Conservation (phyloP, 2,797 vertebrate species). For the Helostoma temminkii region DNA sequence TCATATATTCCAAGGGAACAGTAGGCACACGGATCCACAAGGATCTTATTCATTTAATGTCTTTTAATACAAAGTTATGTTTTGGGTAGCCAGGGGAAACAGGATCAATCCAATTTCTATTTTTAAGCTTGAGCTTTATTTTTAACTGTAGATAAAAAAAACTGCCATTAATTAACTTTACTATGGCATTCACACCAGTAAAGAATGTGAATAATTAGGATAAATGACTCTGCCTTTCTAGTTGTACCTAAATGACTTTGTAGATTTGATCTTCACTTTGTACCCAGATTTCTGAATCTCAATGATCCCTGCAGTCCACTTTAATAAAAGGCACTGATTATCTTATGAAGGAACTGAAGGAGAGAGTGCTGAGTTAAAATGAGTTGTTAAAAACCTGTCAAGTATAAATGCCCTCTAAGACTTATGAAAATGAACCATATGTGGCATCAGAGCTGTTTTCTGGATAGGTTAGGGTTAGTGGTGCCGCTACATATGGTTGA, state of each 20-base stretch:
- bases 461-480: not conserved
- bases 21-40: conserved; percentile 25
- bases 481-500: not conserved
- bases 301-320: too few relatives aligned
- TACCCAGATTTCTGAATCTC: not conserved
- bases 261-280: not conserved
- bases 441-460: not conserved
- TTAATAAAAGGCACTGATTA: too few relatives aligned
- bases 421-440: not conserved
- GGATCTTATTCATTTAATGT: conserved; percentile 31
- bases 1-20: conserved; percentile 37
- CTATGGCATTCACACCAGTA: not conserved
- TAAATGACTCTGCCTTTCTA: not conserved
- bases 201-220: not conserved
- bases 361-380: not conserved
- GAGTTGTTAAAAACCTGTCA: not conserved
- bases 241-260: not conserved
- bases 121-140: too few relatives aligned
- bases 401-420: not conserved
- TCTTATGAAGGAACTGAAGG: too few relatives aligned
- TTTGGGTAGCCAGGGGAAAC: conserved; percentile 2
- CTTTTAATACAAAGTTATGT: conserved; percentile 5
- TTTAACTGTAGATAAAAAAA: too few relatives aligned
- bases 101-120: conserved; percentile 12
- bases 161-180: conserved; percentile 19